These are phyloP conservation scores for Abrostola triplasia DNA, from an alignment of 2,888 invertebrate species.

Conservation along the genomic window DNA sequence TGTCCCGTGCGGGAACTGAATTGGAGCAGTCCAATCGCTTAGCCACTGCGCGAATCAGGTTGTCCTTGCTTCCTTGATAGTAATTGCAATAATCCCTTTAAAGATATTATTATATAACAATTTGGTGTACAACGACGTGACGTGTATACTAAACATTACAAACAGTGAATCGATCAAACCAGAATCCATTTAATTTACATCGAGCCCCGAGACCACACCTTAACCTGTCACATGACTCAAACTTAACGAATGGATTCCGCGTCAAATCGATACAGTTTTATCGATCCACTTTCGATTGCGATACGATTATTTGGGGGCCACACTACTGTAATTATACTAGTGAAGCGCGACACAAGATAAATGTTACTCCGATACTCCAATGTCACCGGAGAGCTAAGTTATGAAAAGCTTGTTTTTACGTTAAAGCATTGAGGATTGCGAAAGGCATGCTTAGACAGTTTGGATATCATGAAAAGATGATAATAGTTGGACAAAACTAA, in stretches of 20 bases:
- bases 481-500: no score
- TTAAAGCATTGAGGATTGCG: no score
- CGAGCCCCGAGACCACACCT: constrained; percentile 43
- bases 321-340: constrained; percentile 45
- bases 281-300: constrained; percentile 57
- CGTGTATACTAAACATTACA: no score
- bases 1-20: no score
- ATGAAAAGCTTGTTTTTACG: background rate
- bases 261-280: constrained; percentile 47
- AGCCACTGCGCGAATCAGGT: no score
- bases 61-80: no score
- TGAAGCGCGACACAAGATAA: constrained; percentile 31
- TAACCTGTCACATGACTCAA: constrained; percentile 44
- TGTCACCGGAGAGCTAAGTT: constrained; percentile 33
- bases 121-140: no score
- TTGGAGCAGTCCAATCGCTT: no score
- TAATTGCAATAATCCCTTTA: no score
- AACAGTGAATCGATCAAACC: background rate
- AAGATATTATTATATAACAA: no score
- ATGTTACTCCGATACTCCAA: constrained; percentile 50
- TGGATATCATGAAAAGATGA: no score
- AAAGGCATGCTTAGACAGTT: no score
- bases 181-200: background rate
- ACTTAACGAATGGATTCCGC: constrained; percentile 46
- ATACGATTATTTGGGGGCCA: constrained; percentile 52